Evolutionary conservation across 2,888 invertebrate species (phyloP).

Genomic region (Caenorhabditis sinica): DNA sequence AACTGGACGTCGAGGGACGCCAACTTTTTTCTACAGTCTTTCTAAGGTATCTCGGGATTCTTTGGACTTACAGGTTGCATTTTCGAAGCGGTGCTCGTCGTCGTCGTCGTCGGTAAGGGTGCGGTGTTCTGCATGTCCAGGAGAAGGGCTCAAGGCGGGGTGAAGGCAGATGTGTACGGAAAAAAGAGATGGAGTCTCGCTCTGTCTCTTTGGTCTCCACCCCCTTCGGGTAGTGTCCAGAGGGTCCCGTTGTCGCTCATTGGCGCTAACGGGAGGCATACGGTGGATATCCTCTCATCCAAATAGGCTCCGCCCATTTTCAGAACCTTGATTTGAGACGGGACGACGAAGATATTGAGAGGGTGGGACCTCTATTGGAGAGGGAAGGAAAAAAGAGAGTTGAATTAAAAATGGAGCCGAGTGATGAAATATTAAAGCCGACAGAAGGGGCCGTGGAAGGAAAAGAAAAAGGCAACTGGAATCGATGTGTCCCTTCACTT

Average conservation of each 20-base stretch:
- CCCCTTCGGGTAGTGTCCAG: conserved; percentile 16
- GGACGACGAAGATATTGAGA: background rate
- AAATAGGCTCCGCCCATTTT: conserved; percentile 22
- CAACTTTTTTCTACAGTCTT: conserved; percentile 11
- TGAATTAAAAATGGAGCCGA: conserved; percentile 61
- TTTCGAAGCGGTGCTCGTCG: conserved; percentile 45
- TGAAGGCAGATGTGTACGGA: conserved; percentile 53
- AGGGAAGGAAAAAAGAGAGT: conserved; percentile 30
- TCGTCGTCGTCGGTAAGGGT: conserved; percentile 41
- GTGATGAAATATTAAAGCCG: conserved; percentile 64
- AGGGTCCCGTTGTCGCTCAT: conserved; percentile 26
- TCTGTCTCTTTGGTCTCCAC: conserved; percentile 33
- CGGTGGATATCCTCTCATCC: conserved; percentile 18
- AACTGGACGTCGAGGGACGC: conserved; percentile 4
- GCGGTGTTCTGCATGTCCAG: conserved; percentile 60
- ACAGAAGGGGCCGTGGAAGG: conserved; percentile 14
- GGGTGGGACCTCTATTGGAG: conserved; percentile 22
- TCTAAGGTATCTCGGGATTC: background rate
- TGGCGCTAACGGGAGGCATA: conserved; percentile 4
- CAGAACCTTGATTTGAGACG: conserved; percentile 39
- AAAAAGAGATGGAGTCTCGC: conserved; percentile 32
- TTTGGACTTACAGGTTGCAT: conserved; percentile 61
- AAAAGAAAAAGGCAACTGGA: conserved; percentile 35
- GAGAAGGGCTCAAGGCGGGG: conserved; percentile 26
- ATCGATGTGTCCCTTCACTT: conserved; percentile 17